Conservation (phyloP, 1,140 invertebrate genomes). For the Pomacea maculata region DNA sequence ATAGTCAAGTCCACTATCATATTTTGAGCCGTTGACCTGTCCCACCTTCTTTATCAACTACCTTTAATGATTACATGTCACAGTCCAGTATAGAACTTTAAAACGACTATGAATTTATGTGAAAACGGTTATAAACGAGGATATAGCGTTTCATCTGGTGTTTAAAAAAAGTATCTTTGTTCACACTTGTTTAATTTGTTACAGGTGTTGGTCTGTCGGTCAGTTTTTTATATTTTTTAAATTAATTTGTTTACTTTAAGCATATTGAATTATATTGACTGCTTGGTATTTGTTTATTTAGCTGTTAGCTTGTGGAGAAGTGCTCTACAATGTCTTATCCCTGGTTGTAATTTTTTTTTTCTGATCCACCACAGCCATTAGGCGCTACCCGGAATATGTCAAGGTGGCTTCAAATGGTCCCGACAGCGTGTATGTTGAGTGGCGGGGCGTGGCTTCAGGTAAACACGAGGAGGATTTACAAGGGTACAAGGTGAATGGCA, state of each 20-base stretch:
- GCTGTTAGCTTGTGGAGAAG: neutral
- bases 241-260: neutral
- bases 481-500: constrained; percentile 41
- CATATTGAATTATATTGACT: neutral
- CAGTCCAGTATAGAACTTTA: neutral
- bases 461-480: constrained; percentile 34
- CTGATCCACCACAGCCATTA: constrained; percentile 28
- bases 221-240: no score
- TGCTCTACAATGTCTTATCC: neutral
- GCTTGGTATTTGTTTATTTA: neutral
- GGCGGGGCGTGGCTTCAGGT: constrained; percentile 42
- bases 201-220: no score
- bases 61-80: neutral
- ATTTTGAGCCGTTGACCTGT: neutral
- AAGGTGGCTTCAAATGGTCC: constrained; percentile 32
- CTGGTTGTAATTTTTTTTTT: neutral
- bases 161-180: no score
- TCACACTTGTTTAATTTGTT: no score
- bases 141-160: neutral
- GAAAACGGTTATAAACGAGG: neutral
- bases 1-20: neutral
- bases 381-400: constrained; percentile 43
- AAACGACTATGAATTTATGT: neutral
- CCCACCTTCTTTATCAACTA: neutral
- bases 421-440: constrained; percentile 34